These are phyloP conservation scores for Tholera decimalis DNA, from an alignment of 2,888 invertebrate species.

Conservation along the genomic window DNA sequence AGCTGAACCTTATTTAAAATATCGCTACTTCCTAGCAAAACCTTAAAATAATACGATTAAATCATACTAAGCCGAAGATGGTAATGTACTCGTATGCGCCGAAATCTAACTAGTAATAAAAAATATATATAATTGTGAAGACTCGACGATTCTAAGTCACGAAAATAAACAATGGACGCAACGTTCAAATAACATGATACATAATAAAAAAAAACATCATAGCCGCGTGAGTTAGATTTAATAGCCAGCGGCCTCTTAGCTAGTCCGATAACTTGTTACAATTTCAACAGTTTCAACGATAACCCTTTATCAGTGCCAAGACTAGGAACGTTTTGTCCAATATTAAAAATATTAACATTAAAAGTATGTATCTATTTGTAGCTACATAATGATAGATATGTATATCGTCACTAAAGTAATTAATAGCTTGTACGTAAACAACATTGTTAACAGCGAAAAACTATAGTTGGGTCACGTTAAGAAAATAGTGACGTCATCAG, in stretches of 20 bases:
- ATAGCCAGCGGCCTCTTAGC: slow-evolving; percentile 74
- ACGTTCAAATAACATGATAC: slow-evolving; percentile 22
- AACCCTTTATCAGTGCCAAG: slow-evolving; percentile 84
- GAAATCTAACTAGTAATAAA: too few species aligned
- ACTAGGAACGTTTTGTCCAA: slow-evolving; percentile 70
- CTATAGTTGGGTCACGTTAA: too few species aligned
- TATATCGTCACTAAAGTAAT: not conserved
- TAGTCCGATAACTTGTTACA: slow-evolving; percentile 81
- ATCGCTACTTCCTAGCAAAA: not conserved
- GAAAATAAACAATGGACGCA: slow-evolving; percentile 4
- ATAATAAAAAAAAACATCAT: slow-evolving; percentile 63
- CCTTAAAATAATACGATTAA: not conserved
- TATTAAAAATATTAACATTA: slow-evolving; percentile 42
- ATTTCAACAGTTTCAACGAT: slow-evolving; percentile 85
- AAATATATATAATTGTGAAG: not conserved
- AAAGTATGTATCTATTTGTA: slow-evolving; percentile 12
- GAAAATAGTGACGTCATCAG: too few species aligned
- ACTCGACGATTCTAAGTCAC: not conserved
- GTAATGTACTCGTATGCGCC: too few species aligned
- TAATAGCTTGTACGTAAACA: not conserved
- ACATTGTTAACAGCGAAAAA: not conserved
- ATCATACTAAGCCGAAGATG: not conserved
- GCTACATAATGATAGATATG: not conserved
- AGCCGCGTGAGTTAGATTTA: slow-evolving; percentile 61
- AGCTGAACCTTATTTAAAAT: too few species aligned